A percentile compares a stretch with the other conserved stretches of the same genome.
These are phyloP conservation scores for Falco biarmicus DNA, from an alignment of 2,797 vertebrate species.

Conservation along the genomic window DNA sequence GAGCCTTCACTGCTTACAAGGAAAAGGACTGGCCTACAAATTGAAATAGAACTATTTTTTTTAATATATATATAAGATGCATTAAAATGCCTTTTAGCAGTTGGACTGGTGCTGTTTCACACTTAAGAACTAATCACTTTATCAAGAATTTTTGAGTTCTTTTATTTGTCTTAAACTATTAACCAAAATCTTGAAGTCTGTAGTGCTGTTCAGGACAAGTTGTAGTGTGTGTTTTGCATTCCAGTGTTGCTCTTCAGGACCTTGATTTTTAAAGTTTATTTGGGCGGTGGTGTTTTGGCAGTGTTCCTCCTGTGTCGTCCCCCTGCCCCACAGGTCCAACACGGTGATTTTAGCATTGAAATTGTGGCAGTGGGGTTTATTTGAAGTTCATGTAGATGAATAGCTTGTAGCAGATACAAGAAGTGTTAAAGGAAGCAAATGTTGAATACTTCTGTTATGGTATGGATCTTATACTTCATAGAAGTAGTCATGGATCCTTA, in stretches of 20 bases:
- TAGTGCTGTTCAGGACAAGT: neutral
- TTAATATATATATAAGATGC: neutral
- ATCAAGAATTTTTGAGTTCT: neutral
- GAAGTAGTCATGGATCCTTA: neutral
- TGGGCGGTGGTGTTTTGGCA: neutral
- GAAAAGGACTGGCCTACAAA: neutral
- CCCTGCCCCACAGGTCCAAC: rapidly evolving
- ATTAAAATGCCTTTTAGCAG: neutral
- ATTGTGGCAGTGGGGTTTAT: neutral
- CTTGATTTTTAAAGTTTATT: neutral
- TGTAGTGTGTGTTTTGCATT: neutral
- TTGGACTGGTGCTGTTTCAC: neutral
- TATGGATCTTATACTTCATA: neutral
- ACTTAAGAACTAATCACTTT: neutral
- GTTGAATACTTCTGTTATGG: neutral
- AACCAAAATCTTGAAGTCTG: neutral
- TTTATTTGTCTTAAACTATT: neutral
- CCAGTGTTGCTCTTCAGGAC: neutral
- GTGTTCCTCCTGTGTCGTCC: no score
- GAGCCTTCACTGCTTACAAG: neutral
- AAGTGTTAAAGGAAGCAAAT: neutral
- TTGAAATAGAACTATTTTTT: neutral
- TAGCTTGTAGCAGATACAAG: neutral
- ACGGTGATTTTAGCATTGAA: neutral
- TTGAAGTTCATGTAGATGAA: neutral